Evolutionary conservation across 2,113 vertebrate genomes (phyloP), one percentile per base, ranked within the genome.

Genomic region (Passer domesticus): DNA sequence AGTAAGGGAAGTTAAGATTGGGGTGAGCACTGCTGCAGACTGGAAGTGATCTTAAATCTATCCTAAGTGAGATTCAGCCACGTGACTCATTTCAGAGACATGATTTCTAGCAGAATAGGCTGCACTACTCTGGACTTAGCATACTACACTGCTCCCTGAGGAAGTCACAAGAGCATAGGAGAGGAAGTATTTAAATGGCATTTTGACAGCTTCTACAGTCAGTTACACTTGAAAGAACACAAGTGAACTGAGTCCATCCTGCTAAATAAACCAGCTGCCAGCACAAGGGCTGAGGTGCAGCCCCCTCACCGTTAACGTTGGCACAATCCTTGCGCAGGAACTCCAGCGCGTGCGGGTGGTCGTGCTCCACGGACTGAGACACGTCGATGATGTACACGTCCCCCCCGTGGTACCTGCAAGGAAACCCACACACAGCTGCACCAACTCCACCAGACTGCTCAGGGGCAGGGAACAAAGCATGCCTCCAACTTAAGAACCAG

Each of bases 251-350:
- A 50, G 37, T 21, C 60, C 50, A 66, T 3, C 12, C 47, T 64
- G 27, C 69, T 13, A 46, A 18, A 50, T 1, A 52, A 64, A 33
- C 2, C 52, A 85, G 15, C 21, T 31, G 31, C 12, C 11, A 69
- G 41, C 82, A 76, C 14, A 44, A 49, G 78, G 49, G 46, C 0
- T 18, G 20, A 33, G 62, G n/a, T 0, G 31, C 50, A 37, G 66
- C 39, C 72, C 19, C n/a, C 98, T 95, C 89, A 99, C 99, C 99
- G 1, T 98, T 99, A 58, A 99, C 92, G 1, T 99, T 99, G 96
- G 97, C 96, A 94, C 99, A 99, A 94, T 99, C 99, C 87, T 99
- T 99, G 14, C 99, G 97, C 70, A 99, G 98, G 97, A 99, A 99
- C 97, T 99, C 99, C 74, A 99, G 96, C 0, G 99, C 99, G 0